Evolutionary conservation across 2,113 vertebrate species (phyloP).

Genomic region (Oncorhynchus tshawytscha): DNA sequence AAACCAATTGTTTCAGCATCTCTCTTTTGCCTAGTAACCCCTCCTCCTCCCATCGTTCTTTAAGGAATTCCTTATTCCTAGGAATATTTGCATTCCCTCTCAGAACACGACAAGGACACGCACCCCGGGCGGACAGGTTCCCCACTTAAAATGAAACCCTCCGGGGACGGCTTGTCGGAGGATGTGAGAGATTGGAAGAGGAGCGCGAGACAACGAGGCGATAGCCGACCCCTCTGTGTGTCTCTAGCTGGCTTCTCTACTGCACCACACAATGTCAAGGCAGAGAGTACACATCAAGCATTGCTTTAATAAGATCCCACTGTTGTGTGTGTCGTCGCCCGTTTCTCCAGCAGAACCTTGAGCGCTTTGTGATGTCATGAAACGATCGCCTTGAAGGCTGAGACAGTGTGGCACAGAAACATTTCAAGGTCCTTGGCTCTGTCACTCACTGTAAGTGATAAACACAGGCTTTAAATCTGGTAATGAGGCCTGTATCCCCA

Average conservation of each 20-base stretch:
- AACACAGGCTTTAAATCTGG: conserved; percentile 62
- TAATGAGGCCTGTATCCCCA: conserved; percentile 63
- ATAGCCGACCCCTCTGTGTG: conserved; percentile 19
- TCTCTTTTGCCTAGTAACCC: conserved; percentile 67
- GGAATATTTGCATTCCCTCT: conserved; percentile 73
- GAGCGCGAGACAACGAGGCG: conserved; percentile 31
- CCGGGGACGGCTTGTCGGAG: conserved; percentile 64
- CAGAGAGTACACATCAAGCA: conserved; percentile 67
- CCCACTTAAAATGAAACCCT: conserved; percentile 73
- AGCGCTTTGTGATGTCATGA: conserved; percentile 49
- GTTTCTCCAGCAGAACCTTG: conserved; percentile 44
- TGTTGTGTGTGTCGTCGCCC: conserved; percentile 29
- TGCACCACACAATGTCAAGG: conserved; percentile 61
- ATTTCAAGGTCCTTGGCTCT: conserved; percentile 48
- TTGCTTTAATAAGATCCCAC: conserved; percentile 66
- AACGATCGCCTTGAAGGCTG: conserved; percentile 37
- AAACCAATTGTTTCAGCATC: conserved; percentile 67
- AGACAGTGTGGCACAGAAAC: conserved; percentile 16
- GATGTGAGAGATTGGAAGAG: conserved; percentile 69
- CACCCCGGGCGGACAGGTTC: conserved; percentile 44
- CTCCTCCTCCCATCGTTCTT: conserved; percentile 52
- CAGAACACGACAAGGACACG: conserved; percentile 65
- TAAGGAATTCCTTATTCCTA: conserved; percentile 69
- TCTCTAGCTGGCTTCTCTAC: conserved; percentile 40
- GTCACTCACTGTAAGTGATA: conserved; percentile 69